Base-by-base conservation (phyloP, 2,888 invertebrate species). In the Drosophila anomalata region DNA sequence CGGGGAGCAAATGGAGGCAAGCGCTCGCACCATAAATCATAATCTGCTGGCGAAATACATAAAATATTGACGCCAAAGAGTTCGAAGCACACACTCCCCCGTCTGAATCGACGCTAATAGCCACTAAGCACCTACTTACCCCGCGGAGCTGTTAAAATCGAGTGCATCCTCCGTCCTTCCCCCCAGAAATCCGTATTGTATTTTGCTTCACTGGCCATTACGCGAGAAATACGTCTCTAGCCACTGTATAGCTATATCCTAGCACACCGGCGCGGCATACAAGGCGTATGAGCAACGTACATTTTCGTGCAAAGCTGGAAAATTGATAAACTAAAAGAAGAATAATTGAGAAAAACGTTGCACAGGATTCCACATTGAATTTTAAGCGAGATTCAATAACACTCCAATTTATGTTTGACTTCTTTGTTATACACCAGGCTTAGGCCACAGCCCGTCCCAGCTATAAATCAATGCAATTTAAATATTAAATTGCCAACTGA, bases 61-160 rank as follows among this genome's bases (percentile, higher is more conserved):
- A 87, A 84, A 87, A 85, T 87, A 84, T 84, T 87, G 87, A 85
- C 77, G 75, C 87, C 75, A 87, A 84, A 84, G 84, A 84, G 87
- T 84, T 84, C 83, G 79, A 73, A 78, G 53, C 47, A 73, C 47
- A 48, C 61, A 50, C 51, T 60, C 26, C 51, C 51, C 36, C 62
- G 57, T 36, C 65, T 42, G 61, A 36, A 44, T 51, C 75, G 82
- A 84, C 78, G 82, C 85, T 84, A 85, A 87, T 82, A 71, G 75
- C 77, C 75, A 75, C 85, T 87, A 85, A 87, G 83, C 87, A 82
- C 78, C 84, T 78, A 86, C 78, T 82, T 80, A 80, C 72, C 78
- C 68, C 48, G 67, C 65, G 57, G 69, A 72, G 79, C 77, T 77
- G 77, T 81, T 81, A 79, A 81, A 75, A 67, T 60, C 55, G 50